Percentiles rank a stretch among this genome's conserved stretches.
Evolutionary conservation across 2,888 invertebrate genomes (phyloP).

Genomic region (Xylocampa areola): DNA sequence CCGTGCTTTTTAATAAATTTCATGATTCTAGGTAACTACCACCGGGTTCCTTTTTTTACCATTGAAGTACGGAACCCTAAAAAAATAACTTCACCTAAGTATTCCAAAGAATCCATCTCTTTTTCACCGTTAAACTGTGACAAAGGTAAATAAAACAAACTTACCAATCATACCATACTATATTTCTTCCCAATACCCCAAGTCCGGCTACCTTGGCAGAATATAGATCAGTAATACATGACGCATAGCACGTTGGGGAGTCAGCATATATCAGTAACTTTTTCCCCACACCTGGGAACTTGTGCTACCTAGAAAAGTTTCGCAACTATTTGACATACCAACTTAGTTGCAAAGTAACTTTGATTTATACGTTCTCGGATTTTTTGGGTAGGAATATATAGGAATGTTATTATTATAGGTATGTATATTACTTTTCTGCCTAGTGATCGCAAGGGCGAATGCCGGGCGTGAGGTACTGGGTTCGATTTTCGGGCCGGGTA

Average conservation of each 20-base stretch:
- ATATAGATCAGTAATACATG: conserved; percentile 62
- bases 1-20: too few species aligned
- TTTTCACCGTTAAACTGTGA: not conserved
- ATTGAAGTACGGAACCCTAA: too few species aligned
- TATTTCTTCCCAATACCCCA: too few species aligned
- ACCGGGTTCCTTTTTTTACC: too few species aligned
- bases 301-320: conserved; percentile 19
- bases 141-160: not conserved
- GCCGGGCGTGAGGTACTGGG: too few species aligned
- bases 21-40: too few species aligned
- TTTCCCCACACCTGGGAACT: conserved; percentile 42
- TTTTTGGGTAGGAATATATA: not conserved
- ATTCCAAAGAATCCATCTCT: not conserved
- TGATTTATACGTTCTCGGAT: conserved; percentile 35
- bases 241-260: conserved; percentile 62
- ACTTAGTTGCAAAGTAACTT: conserved; percentile 20
- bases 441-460: too few species aligned
- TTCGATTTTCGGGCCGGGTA: too few species aligned
- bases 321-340: conserved; percentile 44
- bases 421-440: too few species aligned
- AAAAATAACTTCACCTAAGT: too few species aligned
- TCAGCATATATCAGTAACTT: conserved; percentile 59
- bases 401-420: not conserved
- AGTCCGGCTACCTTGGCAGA: conserved; percentile 36
- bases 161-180: too few species aligned